Conservation (phyloP, 1,140 invertebrate species). For the Meloidogyne floridensis region DNA sequence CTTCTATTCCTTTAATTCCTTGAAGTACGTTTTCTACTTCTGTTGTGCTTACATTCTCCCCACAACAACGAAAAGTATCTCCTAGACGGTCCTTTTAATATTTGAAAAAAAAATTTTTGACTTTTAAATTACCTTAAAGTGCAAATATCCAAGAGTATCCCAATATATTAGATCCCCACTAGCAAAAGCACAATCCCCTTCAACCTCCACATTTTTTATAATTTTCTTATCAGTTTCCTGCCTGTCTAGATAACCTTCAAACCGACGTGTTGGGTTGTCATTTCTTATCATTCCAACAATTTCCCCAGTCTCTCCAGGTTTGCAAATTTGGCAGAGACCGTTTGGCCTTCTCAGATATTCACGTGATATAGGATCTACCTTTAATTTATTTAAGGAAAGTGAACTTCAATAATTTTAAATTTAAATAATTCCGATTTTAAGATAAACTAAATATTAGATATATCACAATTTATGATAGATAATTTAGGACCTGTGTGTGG, state of each 20-base stretch:
- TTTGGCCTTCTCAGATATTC: constrained; percentile 75
- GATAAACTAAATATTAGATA: too few relatives aligned
- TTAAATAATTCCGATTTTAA: too few relatives aligned
- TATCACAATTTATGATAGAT: too few relatives aligned
- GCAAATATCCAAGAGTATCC: constrained; percentile 89
- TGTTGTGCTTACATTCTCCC: constrained; percentile 95
- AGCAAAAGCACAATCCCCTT: constrained; percentile 85
- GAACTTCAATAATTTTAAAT: background rate
- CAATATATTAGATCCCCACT: constrained; percentile 79
- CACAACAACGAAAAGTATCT: constrained; percentile 87
- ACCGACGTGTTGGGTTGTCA: constrained; percentile 69
- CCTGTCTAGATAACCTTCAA: constrained; percentile 80
- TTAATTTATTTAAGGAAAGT: background rate
- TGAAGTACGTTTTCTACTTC: constrained; percentile 93
- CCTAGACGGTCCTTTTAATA: constrained; percentile 79
- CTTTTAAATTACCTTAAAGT: constrained; percentile 73
- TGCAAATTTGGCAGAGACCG: constrained; percentile 80
- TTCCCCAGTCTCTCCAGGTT: constrained; percentile 85
- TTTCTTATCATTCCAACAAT: constrained; percentile 86
- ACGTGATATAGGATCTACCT: constrained; percentile 70
- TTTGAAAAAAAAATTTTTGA: too few relatives aligned
- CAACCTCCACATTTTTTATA: constrained; percentile 80
- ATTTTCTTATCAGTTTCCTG: constrained; percentile 89
- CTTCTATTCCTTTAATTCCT: constrained; percentile 79
- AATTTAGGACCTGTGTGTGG: too few relatives aligned